phyloP scores from a whole-genome alignment of 2,113 vertebrate genomes.

The Micronycteris hirsuta region DNA sequence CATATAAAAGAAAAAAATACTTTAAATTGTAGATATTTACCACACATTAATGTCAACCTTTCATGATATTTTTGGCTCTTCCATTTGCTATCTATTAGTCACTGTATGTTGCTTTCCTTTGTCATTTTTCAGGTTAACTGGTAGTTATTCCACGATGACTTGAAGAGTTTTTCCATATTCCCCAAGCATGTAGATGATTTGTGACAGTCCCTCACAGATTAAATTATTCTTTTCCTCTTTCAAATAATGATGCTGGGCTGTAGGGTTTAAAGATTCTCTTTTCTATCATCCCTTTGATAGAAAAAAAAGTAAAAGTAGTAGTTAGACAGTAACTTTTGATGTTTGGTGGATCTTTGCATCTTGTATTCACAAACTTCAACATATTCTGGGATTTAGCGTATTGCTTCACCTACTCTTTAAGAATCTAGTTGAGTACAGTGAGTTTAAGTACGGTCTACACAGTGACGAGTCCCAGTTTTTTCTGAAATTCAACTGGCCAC shows the following conservation, averaged over 20 bases:
- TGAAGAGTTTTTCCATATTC: background rate
- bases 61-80: background rate
- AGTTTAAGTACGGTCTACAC: background rate
- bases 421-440: background rate
- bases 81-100: background rate
- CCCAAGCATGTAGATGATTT: background rate
- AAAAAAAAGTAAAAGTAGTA: background rate
- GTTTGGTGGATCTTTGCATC: background rate
- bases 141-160: background rate
- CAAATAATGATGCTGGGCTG: background rate
- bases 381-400: background rate
- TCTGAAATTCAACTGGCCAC: background rate
- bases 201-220: background rate
- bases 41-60: background rate
- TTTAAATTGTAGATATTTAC: background rate
- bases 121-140: background rate
- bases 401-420: background rate
- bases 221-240: background rate
- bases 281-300: background rate
- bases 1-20: background rate
- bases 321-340: background rate
- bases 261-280: background rate
- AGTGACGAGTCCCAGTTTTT: background rate
- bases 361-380: background rate
- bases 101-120: background rate